Conservation (phyloP, 2,797 vertebrate species). For the Oreochromis grahami region DNA sequence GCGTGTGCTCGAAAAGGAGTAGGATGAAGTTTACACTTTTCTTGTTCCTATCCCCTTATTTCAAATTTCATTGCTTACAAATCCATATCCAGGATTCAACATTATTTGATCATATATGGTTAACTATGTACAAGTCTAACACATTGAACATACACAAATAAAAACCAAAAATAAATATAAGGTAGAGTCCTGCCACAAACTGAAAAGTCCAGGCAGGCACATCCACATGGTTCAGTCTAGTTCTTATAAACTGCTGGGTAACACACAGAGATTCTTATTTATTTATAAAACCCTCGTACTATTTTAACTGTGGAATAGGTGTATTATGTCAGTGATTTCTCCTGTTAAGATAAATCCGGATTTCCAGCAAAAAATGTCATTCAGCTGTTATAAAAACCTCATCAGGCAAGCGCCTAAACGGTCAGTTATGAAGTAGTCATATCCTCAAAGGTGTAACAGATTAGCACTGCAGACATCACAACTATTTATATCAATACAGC, state of each 20-base stretch:
- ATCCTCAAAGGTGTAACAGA: background rate
- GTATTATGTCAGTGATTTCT: background rate
- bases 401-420: background rate
- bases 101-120: too few species aligned
- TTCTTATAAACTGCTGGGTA: conserved; percentile 17
- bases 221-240: conserved; percentile 6
- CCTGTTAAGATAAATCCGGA: background rate
- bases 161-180: background rate
- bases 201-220: background rate
- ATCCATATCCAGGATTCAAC: too few species aligned
- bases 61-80: too few species aligned
- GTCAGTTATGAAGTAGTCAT: background rate
- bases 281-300: too few species aligned
- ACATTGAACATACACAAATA: too few species aligned
- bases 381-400: background rate
- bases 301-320: background rate
- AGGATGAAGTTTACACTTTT: too few species aligned
- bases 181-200: background rate
- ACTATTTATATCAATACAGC: background rate
- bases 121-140: too few species aligned
- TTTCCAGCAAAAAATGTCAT: background rate
- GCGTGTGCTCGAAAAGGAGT: too few species aligned
- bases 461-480: background rate
- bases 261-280: background rate
- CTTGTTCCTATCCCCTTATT: too few species aligned